These are phyloP conservation scores for Drosophila pallidifrons DNA, from an alignment of 1,140 invertebrate species.

Conservation along the genomic window DNA sequence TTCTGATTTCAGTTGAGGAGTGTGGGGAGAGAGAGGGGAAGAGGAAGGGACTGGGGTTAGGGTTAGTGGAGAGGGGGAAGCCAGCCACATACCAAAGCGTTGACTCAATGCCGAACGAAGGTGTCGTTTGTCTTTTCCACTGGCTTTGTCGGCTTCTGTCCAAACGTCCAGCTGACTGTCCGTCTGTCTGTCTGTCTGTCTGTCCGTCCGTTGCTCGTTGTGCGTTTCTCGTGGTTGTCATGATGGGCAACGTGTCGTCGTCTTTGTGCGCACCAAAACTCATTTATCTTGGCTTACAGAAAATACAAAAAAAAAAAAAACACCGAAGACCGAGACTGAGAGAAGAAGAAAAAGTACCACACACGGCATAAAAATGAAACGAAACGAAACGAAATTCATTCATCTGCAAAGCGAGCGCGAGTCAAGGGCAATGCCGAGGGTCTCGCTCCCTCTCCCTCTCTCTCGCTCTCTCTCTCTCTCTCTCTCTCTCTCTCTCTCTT, in stretches of 20 bases:
- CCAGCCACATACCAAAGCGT: slow-evolving; percentile 73
- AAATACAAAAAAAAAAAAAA: slow-evolving; percentile 27
- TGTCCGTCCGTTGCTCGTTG: slow-evolving; percentile 17
- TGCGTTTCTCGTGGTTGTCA: slow-evolving; percentile 29
- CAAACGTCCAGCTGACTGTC: not conserved
- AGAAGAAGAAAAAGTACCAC: slow-evolving; percentile 7
- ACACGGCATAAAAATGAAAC: slow-evolving; percentile 45
- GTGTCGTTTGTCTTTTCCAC: slow-evolving; percentile 76
- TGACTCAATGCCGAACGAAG: slow-evolving; percentile 73
- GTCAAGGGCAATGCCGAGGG: slow-evolving; percentile 62
- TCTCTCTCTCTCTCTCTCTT: too few species aligned
- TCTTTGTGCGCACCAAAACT: slow-evolving; percentile 81
- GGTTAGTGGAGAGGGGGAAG: not conserved
- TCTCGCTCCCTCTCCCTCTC: not conserved
- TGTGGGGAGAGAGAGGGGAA: not conserved
- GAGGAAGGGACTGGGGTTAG: not conserved
- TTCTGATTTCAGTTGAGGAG: slow-evolving; percentile 34
- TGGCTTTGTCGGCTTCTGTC: slow-evolving; percentile 73
- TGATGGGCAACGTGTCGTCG: slow-evolving; percentile 75
- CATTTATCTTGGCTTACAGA: slow-evolving; percentile 82
- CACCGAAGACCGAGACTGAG: slow-evolving; percentile 5
- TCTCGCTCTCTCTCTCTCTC: too few species aligned
- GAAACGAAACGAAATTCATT: slow-evolving; percentile 69
- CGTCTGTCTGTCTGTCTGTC: slow-evolving; percentile 19
- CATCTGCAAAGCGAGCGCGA: slow-evolving; percentile 67